These are phyloP conservation scores for Scalopus aquaticus DNA, from an alignment of 2,113 vertebrate genomes.

Conservation along the genomic window DNA sequence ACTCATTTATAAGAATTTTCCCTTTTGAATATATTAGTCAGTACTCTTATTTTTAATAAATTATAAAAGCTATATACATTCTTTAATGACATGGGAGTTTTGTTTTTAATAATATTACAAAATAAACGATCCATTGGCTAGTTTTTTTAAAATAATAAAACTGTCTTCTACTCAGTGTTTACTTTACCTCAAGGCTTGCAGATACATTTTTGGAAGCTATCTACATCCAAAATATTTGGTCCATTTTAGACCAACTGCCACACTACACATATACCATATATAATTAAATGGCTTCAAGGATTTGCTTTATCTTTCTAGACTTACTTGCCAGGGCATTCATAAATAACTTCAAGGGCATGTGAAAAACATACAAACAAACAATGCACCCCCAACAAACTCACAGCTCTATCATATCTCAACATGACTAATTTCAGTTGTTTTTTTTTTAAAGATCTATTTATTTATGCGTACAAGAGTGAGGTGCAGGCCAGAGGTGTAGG, in stretches of 20 bases:
- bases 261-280: not conserved
- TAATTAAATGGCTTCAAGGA: conserved; percentile 31
- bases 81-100: conserved; percentile 11
- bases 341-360: not conserved
- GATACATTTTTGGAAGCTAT: not conserved
- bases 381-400: not conserved
- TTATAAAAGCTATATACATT: conserved; percentile 7
- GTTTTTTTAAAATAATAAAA: not conserved
- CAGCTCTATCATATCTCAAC: not conserved
- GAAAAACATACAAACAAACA: not conserved
- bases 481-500: too few species aligned
- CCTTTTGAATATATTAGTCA: conserved; percentile 48
- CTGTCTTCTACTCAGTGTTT: conserved; percentile 4
- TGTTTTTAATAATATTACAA: conserved; percentile 29
- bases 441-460: too few species aligned
- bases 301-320: not conserved
- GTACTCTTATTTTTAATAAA: conserved; percentile 47
- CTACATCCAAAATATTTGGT: not conserved
- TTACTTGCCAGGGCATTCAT: not conserved
- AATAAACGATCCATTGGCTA: conserved; percentile 13
- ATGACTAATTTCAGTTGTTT: too few species aligned
- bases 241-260: not conserved
- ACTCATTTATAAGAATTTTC: conserved; percentile 54
- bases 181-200: not conserved
- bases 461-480: too few species aligned